A percentile compares a stretch with the other conserved stretches of the same genome.
These are phyloP conservation scores for Heliconius charithonia DNA, from an alignment of 2,888 invertebrate species.

Conservation along the genomic window DNA sequence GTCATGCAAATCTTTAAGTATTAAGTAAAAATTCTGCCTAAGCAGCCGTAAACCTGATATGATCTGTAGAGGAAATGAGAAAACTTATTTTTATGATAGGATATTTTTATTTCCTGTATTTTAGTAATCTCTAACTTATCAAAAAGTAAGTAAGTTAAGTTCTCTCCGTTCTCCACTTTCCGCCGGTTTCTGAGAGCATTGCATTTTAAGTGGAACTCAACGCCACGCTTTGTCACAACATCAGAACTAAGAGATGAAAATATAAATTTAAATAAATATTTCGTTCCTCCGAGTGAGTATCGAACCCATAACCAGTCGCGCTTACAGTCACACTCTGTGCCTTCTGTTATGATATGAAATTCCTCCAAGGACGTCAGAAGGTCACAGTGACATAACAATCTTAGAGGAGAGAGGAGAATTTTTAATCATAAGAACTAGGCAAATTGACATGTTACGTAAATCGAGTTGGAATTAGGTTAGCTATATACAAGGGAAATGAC, in stretches of 20 bases:
- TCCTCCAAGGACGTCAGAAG: neutral
- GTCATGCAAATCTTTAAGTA: no score
- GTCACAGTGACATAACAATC: conserved; percentile 1
- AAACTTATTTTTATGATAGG: no score
- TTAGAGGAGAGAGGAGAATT: neutral
- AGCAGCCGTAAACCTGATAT: no score
- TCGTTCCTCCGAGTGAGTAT: neutral
- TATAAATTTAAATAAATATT: neutral
- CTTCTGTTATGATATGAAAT: neutral
- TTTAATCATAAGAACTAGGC: conserved; percentile 14
- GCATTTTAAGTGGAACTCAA: neutral
- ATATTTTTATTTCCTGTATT: no score
- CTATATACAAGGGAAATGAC: neutral
- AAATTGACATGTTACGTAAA: conserved; percentile 14
- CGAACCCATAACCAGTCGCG: neutral
- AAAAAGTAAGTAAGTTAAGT: no score
- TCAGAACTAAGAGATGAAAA: neutral
- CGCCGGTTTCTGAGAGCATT: neutral
- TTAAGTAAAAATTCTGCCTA: no score
- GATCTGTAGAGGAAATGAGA: no score
- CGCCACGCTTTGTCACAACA: neutral
- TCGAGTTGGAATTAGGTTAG: conserved; percentile 12
- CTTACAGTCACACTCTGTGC: neutral
- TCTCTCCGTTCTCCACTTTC: no score
- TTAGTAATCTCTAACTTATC: no score